These are phyloP conservation scores for Dipus sagitta DNA, from an alignment of 2,797 vertebrate species.

Conservation along the genomic window DNA sequence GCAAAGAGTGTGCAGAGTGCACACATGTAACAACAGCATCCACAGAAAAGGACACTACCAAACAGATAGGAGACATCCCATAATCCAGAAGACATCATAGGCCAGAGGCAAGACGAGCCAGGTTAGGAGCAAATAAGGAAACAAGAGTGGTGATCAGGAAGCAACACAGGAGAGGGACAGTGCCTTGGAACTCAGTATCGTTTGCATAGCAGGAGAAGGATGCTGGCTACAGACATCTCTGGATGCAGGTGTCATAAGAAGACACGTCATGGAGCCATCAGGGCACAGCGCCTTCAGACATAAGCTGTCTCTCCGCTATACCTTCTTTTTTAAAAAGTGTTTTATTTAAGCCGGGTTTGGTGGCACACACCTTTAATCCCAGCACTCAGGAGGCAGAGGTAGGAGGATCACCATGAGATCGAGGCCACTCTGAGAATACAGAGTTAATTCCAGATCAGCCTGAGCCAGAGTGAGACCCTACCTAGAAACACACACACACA, in stretches of 20 bases:
- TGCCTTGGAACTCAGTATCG: not conserved
- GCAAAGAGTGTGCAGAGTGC: rapidly evolving
- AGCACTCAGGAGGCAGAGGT: too few relatives aligned
- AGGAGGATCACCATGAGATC: too few relatives aligned
- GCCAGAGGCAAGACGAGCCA: not conserved
- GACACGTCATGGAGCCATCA: not conserved
- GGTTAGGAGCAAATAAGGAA: not conserved
- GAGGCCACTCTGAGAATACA: too few relatives aligned
- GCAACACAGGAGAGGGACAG: not conserved
- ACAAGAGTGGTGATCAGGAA: not conserved
- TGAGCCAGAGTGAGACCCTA: too few relatives aligned
- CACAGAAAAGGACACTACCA: rapidly evolving
- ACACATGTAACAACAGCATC: too few relatives aligned
- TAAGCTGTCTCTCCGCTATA: not conserved
- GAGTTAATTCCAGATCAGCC: too few relatives aligned
- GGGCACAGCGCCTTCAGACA: not conserved
- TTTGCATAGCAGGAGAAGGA: not conserved
- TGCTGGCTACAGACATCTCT: not conserved
- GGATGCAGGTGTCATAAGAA: not conserved
- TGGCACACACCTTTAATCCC: too few relatives aligned
- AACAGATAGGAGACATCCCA: not conserved
- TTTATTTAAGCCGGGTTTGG: too few relatives aligned
- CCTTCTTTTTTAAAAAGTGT: not conserved
- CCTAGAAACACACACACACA: too few relatives aligned
- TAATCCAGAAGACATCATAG: not conserved